phyloP scores from a whole-genome alignment of 2,113 vertebrate genomes.

The Podilymbus podiceps region DNA sequence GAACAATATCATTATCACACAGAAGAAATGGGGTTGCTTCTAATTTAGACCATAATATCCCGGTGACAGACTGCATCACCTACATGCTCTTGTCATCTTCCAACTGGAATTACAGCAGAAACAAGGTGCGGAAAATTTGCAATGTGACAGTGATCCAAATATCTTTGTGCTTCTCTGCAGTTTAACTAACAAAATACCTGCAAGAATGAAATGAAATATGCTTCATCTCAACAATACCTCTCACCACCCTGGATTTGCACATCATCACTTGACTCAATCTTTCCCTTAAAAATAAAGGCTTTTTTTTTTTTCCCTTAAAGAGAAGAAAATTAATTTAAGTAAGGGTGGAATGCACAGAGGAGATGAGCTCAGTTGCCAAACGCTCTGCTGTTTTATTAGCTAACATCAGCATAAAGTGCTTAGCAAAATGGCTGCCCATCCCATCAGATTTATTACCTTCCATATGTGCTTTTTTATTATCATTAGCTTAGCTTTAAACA shows the following conservation, averaged over 20 bases:
- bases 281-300: neutral
- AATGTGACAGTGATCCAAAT: neutral
- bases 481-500: slow-evolving; percentile 22
- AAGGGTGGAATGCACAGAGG: neutral
- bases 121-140: neutral
- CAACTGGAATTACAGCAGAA: neutral
- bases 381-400: slow-evolving; percentile 14
- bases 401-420: slow-evolving; percentile 3
- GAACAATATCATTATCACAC: neutral
- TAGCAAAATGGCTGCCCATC: slow-evolving; percentile 31
- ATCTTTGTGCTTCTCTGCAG: neutral
- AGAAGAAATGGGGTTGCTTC: neutral
- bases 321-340: neutral
- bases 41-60: neutral
- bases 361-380: neutral
- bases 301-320: neutral
- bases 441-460: slow-evolving; percentile 38
- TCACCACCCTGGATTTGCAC: neutral
- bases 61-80: neutral
- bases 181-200: neutral
- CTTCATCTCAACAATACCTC: neutral
- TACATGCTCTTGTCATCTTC: neutral
- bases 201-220: neutral
- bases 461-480: slow-evolving; percentile 39
- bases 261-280: neutral